Conservation (phyloP, 2,113 vertebrate species). For the Panthera uncia region DNA sequence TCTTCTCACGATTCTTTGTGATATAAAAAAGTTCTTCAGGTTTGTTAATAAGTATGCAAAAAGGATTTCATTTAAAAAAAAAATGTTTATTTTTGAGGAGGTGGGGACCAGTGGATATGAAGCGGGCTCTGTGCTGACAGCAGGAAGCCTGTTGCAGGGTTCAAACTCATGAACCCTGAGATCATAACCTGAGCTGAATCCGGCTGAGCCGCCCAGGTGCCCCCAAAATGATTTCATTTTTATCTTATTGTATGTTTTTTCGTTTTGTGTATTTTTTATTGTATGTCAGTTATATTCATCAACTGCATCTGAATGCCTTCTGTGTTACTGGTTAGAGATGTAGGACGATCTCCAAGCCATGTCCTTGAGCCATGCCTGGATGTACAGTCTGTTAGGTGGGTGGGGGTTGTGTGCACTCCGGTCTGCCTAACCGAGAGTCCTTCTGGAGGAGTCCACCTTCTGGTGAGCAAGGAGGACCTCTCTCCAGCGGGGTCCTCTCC, state of each 20-base stretch:
- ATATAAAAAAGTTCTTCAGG: not conserved
- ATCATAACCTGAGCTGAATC: no score
- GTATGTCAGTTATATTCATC: not conserved
- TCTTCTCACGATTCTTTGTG: constrained; percentile 1
- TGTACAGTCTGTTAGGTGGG: not conserved
- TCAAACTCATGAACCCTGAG: no score
- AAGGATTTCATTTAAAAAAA: not conserved
- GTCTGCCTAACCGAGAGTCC: not conserved
- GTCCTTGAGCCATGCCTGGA: fast-evolving
- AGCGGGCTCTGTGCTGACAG: no score
- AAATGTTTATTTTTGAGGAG: no score
- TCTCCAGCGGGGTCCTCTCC: fast-evolving
- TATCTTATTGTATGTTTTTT: not conserved
- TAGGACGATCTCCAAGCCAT: not conserved
- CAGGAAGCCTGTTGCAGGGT: no score
- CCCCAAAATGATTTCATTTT: not conserved
- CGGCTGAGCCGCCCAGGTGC: no score
- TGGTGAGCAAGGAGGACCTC: not conserved
- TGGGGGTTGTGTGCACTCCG: fast-evolving
- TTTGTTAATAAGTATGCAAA: not conserved
- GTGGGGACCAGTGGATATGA: no score
- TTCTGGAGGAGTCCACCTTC: not conserved
- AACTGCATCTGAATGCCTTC: not conserved
- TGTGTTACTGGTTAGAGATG: no score
- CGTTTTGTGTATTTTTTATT: not conserved